Base-by-base conservation (phyloP, 1,140 invertebrate genomes). In the Parapsyche elsis region DNA sequence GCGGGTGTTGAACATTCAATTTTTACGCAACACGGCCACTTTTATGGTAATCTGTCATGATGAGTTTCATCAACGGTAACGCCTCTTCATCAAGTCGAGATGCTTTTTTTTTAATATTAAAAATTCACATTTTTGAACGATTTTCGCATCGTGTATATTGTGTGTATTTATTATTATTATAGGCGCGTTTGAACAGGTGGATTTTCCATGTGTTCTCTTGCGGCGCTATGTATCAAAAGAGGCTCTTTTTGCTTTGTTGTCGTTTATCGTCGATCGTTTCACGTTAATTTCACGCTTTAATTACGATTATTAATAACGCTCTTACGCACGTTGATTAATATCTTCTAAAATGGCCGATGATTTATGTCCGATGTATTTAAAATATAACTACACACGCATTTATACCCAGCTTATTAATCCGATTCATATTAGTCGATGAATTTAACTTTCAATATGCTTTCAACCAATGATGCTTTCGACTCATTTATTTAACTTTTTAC, bases 21-120 rank as follows among this genome's bases (percentile, higher is more conserved):
- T 57, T 75, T 75, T 75, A 75, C 73, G 73, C 73, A 75, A 75
- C 73, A 10, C 4, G 14, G 12, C 44, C 73, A 75, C 44, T 75
- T 75, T 75, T 75, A 75, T 75, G 73, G 73, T 75, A 75, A 75
- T 75, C 57, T 75, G 73, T 75, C 73, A 75, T 75, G 73, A 75
- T 75, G 73, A 57, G 45, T 46, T 46, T 75, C 73, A 75, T 53
- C 73, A 16, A 30, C 46, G 49, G 73, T 30, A 23, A 75, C 73
- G 73, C 73, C 73, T 26, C n/a, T 75, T 75, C 73, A 75, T 75
- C 49, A 75, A 30, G 12, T 30, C 12, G 1, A 1, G 30, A 38
- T 4, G 30, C 30, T 4, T 38, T 38, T 38, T 38, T 38, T 38
- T 38, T 38, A 38, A 38, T 4, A 38, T 38, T 38, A 38, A 38